Evolutionary conservation across 2,797 vertebrate species (phyloP).

Genomic region (Fundulus diaphanus): DNA sequence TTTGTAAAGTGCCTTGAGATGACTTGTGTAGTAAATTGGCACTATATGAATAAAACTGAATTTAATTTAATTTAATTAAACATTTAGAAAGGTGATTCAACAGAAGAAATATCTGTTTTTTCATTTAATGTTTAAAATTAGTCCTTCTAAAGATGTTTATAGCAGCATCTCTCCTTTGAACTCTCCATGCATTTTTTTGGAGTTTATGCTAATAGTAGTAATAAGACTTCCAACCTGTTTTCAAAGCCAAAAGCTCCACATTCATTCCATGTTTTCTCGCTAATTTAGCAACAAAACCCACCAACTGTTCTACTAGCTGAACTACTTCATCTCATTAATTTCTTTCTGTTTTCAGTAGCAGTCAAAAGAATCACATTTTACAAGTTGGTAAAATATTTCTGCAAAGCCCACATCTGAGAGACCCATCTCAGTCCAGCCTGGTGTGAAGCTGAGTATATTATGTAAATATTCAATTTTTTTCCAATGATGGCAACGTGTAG

Average conservation of each 20-base stretch:
- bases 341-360: constrained; percentile 4
- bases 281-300: constrained; percentile 24
- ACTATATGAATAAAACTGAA: no score
- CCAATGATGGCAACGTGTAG: constrained; percentile 45
- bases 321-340: constrained; percentile 24
- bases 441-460: constrained; percentile 62
- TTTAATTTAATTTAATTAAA: no score
- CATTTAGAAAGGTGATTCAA: neutral
- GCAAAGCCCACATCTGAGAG: constrained; percentile 4
- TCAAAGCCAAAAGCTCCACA: constrained; percentile 23
- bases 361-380: neutral
- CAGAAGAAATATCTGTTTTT: neutral
- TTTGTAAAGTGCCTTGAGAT: no score
- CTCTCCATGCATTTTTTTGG: neutral
- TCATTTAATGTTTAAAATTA: neutral
- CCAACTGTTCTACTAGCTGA: neutral
- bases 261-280: constrained; percentile 4
- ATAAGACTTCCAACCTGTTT: neutral
- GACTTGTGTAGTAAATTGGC: no score
- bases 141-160: neutral
- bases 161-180: neutral
- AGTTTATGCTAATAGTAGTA: neutral
- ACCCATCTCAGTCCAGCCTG: constrained; percentile 35
- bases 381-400: constrained; percentile 1
- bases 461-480: constrained; percentile 69